Conservation (phyloP, 2,797 vertebrate genomes). For the Acrossocheilus wenchowensis region DNA sequence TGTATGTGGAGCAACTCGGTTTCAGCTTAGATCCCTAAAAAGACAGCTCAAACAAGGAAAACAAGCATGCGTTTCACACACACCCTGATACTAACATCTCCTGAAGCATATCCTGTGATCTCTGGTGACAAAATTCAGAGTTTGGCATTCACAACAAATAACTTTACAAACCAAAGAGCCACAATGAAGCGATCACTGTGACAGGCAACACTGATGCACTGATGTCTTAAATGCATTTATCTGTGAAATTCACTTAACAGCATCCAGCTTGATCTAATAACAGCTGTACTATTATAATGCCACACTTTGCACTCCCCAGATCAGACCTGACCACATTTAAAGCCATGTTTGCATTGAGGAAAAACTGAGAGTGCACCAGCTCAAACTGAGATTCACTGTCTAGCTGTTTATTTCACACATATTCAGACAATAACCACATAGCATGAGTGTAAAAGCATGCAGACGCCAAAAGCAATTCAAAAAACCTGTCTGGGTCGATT, state of each 20-base stretch:
- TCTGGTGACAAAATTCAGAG: background rate
- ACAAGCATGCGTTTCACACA: background rate
- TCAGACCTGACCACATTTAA: constrained; percentile 7
- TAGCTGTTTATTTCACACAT: constrained; percentile 24
- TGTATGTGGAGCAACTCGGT: background rate
- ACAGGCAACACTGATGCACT: background rate
- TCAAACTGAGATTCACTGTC: constrained; percentile 25
- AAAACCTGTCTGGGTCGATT: background rate
- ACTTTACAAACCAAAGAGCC: background rate
- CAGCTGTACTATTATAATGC: background rate
- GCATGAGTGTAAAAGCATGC: background rate
- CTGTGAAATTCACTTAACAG: constrained; percentile 7
- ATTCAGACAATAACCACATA: constrained; percentile 7
- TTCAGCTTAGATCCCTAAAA: background rate
- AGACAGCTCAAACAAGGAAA: constrained; percentile 6
- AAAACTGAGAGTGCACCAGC: constrained; percentile 15
- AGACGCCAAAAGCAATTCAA: background rate
- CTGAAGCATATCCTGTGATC: background rate
- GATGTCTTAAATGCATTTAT: background rate
- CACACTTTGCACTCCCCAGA: constrained; percentile 1
- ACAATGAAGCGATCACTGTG: background rate
- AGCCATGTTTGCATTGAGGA: constrained; percentile 10
- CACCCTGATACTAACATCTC: background rate
- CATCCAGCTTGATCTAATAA: background rate
- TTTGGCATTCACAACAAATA: background rate